Evolutionary conservation across 2,888 invertebrate species (phyloP), one percentile per base, ranked within the genome.

Genomic region (Netelia virgata): DNA sequence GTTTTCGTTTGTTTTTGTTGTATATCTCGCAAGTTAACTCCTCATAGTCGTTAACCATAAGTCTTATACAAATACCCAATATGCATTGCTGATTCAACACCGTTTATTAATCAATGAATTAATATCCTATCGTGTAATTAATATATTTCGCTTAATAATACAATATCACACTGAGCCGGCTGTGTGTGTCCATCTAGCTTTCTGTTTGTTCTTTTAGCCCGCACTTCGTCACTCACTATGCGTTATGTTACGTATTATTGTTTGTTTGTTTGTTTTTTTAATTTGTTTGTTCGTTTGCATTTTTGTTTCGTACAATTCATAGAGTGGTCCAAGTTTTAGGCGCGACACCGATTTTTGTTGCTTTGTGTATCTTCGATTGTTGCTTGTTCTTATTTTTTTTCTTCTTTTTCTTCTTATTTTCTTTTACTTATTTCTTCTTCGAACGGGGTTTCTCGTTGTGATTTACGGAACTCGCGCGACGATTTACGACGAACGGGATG

Each of bases 121-220:
- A 82, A 84, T 81, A 73, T 74, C 77, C 81, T 84, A 84, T 28
- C 28, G 28, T 84, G 80, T 81, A 81, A 81, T 69, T 77, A 81
- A 81, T 84, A 84, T 87, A 88, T 88, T 91, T 88, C 86, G 88
- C 89, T 91, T 89, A 91, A 91, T 91, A 92, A 92, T 92, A 92
- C 91, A 77, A 92, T 91, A 92, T 92, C 92, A 92, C 92, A 92
- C 92, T 92, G 92, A 92, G 92, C 92, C 92, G 91, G 92, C 92
- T 92, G 92, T 91, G 91, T 91, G 91, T 89, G 89, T 89, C 88
- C 89, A 89, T 89, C 87, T 86, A 86, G 84, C 83, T 77, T 59
- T 57, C 16, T 57, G 16, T 66, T 69, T 77, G 18, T 57, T 76
- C 64, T 20, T 83, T 82, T 85, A 86, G 86, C 88, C 85, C 87